phyloP scores from a whole-genome alignment of 2,888 invertebrate genomes.

The Desoria tigrina region DNA sequence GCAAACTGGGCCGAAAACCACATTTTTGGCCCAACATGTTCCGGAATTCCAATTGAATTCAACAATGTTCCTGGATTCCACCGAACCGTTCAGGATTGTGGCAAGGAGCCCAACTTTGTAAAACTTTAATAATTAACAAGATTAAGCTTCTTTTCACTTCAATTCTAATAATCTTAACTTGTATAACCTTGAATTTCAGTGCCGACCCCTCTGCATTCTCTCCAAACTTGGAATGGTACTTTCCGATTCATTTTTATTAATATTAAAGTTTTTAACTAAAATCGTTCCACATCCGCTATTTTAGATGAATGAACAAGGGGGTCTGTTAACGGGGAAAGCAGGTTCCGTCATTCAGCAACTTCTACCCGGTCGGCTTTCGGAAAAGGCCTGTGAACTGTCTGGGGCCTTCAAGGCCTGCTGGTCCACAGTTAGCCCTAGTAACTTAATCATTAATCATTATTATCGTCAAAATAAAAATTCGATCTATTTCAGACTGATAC shows the following conservation, averaged over 20 bases:
- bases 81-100: not conserved
- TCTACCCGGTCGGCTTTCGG: not conserved
- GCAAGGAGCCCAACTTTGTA: conserved; percentile 2
- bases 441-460: not conserved
- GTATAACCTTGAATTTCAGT: too few relatives aligned
- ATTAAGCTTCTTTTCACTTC: too few relatives aligned
- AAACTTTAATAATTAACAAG: not conserved
- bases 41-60: not conserved
- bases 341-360: not conserved
- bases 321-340: not conserved
- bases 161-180: too few relatives aligned
- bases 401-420: conserved; percentile 10
- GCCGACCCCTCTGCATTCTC: conserved; percentile 12
- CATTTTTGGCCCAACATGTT: conserved; percentile 12
- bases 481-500: not conserved
- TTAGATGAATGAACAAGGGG: conserved; percentile 6
- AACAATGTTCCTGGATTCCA: conserved; percentile 3
- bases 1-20: conserved; percentile 6
- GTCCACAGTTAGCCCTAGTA: not conserved
- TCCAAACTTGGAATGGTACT: conserved; percentile 11
- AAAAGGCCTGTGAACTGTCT: not conserved
- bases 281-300: too few relatives aligned
- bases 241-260: too few relatives aligned
- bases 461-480: not conserved
- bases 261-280: too few relatives aligned